Percentiles rank a stretch among this genome's conserved stretches.
phyloP scores from a whole-genome alignment of 1,140 invertebrate genomes.

The Drosophila malerkotliana region DNA sequence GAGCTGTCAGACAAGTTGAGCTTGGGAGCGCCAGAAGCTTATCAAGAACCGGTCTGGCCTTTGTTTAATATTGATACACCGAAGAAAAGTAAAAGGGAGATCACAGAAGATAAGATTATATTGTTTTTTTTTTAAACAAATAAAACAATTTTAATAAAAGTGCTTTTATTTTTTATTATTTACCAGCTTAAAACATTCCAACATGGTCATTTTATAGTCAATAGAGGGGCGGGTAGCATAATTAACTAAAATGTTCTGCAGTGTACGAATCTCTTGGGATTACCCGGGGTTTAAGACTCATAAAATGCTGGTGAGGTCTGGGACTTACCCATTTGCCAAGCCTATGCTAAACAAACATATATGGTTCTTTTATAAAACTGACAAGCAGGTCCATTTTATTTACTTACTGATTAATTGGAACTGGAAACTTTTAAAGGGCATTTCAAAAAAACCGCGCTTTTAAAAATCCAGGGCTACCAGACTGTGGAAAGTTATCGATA shows the following conservation, averaged over 20 bases:
- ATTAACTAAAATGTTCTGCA: background rate
- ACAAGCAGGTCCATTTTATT: too few species aligned
- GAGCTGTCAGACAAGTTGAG: conserved; percentile 28
- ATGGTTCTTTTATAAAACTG: too few species aligned
- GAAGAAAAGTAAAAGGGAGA: background rate
- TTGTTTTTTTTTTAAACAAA: background rate
- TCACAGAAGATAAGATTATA: background rate
- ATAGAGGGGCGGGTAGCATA: too few species aligned
- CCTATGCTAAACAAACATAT: background rate
- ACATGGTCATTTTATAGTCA: too few species aligned
- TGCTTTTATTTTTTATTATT: background rate
- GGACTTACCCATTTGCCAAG: conserved; percentile 8
- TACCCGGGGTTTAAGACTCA: background rate
- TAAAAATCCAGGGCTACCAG: background rate
- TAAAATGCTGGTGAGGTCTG: background rate
- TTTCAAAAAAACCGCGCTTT: background rate
- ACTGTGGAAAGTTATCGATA: conserved; percentile 4
- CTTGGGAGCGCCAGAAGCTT: conserved; percentile 30
- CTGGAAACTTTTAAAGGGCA: background rate
- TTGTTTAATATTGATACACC: conserved; percentile 28
- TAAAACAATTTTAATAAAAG: background rate
- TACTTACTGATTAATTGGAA: too few species aligned
- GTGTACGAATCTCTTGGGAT: background rate
- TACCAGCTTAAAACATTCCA: background rate
- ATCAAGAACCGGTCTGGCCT: conserved; percentile 66